phyloP scores from a whole-genome alignment of 2,888 invertebrate genomes.

The Andrena chrysosceles region DNA sequence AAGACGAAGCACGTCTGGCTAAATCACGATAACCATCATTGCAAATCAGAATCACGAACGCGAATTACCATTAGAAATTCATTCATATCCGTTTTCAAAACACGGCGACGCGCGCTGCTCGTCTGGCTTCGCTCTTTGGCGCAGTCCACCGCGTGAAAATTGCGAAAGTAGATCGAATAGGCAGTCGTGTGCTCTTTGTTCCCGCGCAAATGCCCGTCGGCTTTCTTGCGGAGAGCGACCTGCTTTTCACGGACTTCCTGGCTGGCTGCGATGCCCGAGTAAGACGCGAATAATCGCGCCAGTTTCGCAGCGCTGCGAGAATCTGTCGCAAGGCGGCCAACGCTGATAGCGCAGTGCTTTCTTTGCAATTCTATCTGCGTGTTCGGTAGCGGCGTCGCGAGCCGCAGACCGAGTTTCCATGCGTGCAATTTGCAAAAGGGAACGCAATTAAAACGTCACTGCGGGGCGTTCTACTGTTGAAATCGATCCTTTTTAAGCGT shows the following conservation, averaged over 20 bases:
- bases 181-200: slow-evolving; percentile 16
- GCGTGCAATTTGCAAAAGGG: too few species aligned
- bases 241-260: slow-evolving; percentile 50
- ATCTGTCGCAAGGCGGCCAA: not conserved
- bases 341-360: not conserved
- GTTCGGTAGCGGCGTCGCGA: too few species aligned
- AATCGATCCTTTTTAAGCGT: too few species aligned
- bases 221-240: slow-evolving; percentile 16
- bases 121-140: slow-evolving; percentile 7
- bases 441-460: too few species aligned
- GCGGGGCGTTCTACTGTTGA: too few species aligned
- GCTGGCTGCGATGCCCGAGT: not conserved
- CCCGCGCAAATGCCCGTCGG: not conserved
- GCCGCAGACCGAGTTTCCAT: too few species aligned
- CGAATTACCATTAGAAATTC: too few species aligned
- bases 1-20: not conserved
- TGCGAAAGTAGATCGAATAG: slow-evolving; percentile 16
- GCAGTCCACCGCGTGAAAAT: not conserved
- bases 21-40: too few species aligned
- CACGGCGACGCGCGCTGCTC: not conserved
- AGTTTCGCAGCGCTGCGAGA: slow-evolving; percentile 14
- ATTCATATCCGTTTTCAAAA: not conserved
- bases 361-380: not conserved
- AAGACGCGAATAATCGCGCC: slow-evolving; percentile 10
- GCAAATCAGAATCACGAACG: too few species aligned